Percentiles rank a stretch among this genome's conserved stretches.
phyloP scores from a whole-genome alignment of 2,888 invertebrate genomes.

The Gastracanthus pulcherrimus region DNA sequence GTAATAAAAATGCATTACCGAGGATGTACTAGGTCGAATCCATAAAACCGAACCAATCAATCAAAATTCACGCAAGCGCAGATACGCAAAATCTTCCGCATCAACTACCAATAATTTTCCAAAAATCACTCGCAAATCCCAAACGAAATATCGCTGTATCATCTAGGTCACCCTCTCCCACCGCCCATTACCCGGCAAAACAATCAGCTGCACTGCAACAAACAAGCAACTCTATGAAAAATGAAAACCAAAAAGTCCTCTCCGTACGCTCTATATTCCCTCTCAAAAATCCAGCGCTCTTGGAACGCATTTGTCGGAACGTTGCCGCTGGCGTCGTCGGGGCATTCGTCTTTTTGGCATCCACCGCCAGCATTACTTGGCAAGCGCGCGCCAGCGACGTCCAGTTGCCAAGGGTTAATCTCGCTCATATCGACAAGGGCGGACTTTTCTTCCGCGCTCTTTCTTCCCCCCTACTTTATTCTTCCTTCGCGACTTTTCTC shows the following conservation, averaged over 20 bases:
- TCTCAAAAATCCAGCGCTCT: too few relatives aligned
- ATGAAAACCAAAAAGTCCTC: background rate
- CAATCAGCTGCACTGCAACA: too few relatives aligned
- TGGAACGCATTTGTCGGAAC: background rate
- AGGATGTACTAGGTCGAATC: background rate
- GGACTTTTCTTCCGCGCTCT: background rate
- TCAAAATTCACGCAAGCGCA: background rate
- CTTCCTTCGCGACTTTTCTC: background rate
- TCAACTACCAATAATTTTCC: too few relatives aligned
- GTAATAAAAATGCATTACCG: background rate
- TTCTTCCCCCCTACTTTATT: background rate
- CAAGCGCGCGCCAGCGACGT: slow-evolving; percentile 66
- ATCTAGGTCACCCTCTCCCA: too few relatives aligned
- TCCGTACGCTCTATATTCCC: background rate
- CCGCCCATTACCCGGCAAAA: too few relatives aligned
- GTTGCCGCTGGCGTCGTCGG: too few relatives aligned
- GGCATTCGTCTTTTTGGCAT: slow-evolving; percentile 50
- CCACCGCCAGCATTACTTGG: slow-evolving; percentile 62
- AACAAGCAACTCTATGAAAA: too few relatives aligned
- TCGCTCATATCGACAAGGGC: slow-evolving; percentile 43
- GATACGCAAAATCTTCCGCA: too few relatives aligned
- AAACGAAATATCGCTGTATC: too few relatives aligned
- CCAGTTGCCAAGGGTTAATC: slow-evolving; percentile 61
- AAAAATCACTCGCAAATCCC: background rate
- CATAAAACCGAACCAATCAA: background rate